Evolutionary conservation across 2,888 invertebrate genomes (phyloP).

Genomic region (Schizaphis graminum): DNA sequence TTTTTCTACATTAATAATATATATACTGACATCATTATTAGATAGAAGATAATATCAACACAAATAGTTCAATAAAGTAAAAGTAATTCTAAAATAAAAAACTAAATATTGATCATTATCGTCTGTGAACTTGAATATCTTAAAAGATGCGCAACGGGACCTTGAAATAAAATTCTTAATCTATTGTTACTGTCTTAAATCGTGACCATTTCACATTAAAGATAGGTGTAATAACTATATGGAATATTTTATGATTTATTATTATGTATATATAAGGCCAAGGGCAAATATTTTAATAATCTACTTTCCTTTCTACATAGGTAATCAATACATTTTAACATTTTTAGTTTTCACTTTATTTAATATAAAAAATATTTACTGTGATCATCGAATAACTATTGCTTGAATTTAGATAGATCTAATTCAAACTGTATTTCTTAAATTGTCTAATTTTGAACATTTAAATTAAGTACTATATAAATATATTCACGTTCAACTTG

Average conservation of each 20-base stretch:
- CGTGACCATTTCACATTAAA: slow-evolving; percentile 51
- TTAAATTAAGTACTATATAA: background rate
- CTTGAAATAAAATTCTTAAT: slow-evolving; percentile 62
- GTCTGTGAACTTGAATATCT: slow-evolving; percentile 60
- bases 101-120: slow-evolving; percentile 55
- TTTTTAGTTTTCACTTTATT: slow-evolving; percentile 24
- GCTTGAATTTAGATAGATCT: background rate
- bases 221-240: slow-evolving; percentile 18
- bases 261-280: slow-evolving; percentile 36
- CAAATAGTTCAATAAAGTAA: slow-evolving; percentile 28
- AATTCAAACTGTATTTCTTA: background rate
- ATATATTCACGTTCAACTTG: background rate
- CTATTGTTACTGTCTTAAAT: slow-evolving; percentile 57
- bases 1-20: background rate
- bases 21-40: background rate
- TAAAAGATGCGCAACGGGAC: slow-evolving; percentile 11
- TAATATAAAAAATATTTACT: background rate
- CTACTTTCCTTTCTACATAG: slow-evolving; percentile 42
- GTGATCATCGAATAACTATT: background rate
- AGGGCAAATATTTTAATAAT: slow-evolving; percentile 50
- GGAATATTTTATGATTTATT: slow-evolving; percentile 42
- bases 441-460: background rate
- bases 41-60: background rate
- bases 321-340: background rate
- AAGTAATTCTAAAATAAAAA: slow-evolving; percentile 34